phyloP scores from a whole-genome alignment of 2,888 invertebrate species.

The Drosophila hamatofila region DNA sequence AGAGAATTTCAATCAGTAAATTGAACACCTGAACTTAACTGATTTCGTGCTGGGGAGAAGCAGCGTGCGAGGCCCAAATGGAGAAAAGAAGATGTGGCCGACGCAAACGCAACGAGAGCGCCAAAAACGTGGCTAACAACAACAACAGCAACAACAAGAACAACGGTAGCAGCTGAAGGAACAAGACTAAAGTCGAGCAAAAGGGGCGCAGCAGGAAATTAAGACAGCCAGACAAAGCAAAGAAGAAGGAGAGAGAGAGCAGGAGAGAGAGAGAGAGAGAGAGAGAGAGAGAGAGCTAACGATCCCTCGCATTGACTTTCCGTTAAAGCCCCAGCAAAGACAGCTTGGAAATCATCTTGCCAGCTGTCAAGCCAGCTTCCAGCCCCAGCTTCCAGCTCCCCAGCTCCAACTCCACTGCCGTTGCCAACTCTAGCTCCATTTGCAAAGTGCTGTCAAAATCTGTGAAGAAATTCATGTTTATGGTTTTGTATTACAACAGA shows the following conservation, averaged over 20 bases:
- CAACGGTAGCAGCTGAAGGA: conserved; percentile 32
- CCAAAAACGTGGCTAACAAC: background rate
- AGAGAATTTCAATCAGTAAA: conserved; percentile 79
- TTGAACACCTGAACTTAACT: conserved; percentile 82
- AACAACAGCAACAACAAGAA: background rate
- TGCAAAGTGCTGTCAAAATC: conserved; percentile 53
- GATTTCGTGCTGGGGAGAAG: conserved; percentile 78
- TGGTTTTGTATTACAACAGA: conserved; percentile 61
- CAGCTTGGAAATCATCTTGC: conserved; percentile 42
- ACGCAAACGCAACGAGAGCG: conserved; percentile 47
- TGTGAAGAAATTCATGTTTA: conserved; percentile 48
- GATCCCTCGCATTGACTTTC: conserved; percentile 30
- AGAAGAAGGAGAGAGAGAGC: background rate
- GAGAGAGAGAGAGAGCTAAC: background rate
- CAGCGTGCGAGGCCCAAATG: conserved; percentile 51
- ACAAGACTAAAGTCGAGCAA: conserved; percentile 50
- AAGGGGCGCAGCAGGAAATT: conserved; percentile 72
- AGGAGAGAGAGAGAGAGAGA: background rate
- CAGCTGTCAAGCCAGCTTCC: conserved; percentile 40
- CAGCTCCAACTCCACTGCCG: background rate
- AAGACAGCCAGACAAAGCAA: conserved; percentile 28
- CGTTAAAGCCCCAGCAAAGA: conserved; percentile 12
- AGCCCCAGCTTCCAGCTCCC: conserved; percentile 1
- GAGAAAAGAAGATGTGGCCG: conserved; percentile 59
- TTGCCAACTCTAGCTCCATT: conserved; percentile 5